Conservation (phyloP, 2,888 invertebrate genomes). For the Cremastinae sp. region DNA sequence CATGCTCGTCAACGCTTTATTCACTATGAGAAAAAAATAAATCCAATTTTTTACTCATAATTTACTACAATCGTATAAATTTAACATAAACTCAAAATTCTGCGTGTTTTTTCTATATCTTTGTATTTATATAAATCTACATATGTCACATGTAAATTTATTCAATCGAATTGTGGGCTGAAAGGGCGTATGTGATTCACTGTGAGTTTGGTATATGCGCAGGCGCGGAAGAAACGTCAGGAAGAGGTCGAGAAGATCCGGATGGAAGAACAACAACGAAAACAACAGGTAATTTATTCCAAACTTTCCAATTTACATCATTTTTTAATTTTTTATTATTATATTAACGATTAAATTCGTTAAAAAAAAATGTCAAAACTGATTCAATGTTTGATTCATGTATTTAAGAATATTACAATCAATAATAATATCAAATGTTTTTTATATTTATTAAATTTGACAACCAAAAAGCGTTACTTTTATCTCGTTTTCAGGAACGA, state of each 20-base stretch:
- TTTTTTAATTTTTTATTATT: neutral
- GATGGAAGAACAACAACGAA: conserved; percentile 91
- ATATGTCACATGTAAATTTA: neutral
- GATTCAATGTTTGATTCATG: too few species aligned
- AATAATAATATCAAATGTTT: too few species aligned
- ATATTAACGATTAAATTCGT: too few species aligned
- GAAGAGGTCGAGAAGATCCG: conserved; percentile 92
- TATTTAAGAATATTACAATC: too few species aligned
- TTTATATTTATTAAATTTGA: conserved; percentile 1
- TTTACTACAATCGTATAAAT: conserved; percentile 58
- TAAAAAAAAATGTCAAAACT: too few species aligned
- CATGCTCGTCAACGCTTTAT: conserved; percentile 59
- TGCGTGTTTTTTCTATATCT: conserved; percentile 36
- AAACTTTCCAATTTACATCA: neutral
- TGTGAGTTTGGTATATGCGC: conserved; percentile 80
- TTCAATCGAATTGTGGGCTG: neutral
- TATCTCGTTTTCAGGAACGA: conserved; percentile 87
- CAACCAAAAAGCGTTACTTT: conserved; percentile 9
- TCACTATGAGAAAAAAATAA: conserved; percentile 50
- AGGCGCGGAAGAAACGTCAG: conserved; percentile 93
- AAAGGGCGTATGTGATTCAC: conserved; percentile 73
- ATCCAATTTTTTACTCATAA: conserved; percentile 53
- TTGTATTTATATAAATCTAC: conserved; percentile 29
- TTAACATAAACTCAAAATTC: conserved; percentile 24
- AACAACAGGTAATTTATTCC: conserved; percentile 89